Evolutionary conservation across 2,888 invertebrate genomes (phyloP).

Genomic region (Artemia sp.): DNA sequence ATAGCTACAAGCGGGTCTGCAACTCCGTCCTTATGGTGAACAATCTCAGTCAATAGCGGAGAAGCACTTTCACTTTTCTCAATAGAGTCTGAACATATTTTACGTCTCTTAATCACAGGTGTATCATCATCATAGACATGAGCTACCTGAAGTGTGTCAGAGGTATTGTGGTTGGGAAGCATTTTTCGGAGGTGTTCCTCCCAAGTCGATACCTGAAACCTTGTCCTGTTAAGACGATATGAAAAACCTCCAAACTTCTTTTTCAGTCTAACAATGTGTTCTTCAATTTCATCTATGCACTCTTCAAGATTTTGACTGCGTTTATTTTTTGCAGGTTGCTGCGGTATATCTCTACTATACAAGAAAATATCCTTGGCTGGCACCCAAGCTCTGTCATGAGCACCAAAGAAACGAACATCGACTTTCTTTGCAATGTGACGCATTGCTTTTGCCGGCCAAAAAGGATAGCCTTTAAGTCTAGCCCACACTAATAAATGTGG

Average conservation of each 20-base stretch:
- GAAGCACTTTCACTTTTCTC: constrained; percentile 42
- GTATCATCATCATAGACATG: neutral
- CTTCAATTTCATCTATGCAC: constrained; percentile 52
- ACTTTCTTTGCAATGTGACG: constrained; percentile 49
- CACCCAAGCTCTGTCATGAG: constrained; percentile 82
- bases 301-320: constrained; percentile 42
- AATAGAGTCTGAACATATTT: neutral
- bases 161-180: constrained; percentile 23
- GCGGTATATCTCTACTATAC: constrained; percentile 48
- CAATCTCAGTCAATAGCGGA: constrained; percentile 27
- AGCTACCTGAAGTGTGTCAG: neutral
- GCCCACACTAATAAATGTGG: constrained; percentile 91
- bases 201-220: constrained; percentile 45
- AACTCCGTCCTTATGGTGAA: neutral
- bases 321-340: constrained; percentile 38
- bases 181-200: constrained; percentile 39
- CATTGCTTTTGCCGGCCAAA: constrained; percentile 92
- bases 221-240: constrained; percentile 51
- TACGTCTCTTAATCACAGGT: neutral
- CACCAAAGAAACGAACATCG: constrained; percentile 86
- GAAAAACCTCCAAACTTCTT: constrained; percentile 52
- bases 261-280: constrained; percentile 54
- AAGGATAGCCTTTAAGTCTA: constrained; percentile 87
- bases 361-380: constrained; percentile 64
- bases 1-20: constrained; percentile 17